Percentiles rank a stretch among this genome's conserved stretches.
Conservation (phyloP, 2,888 invertebrate species). For the Himalopsyche japonica region DNA sequence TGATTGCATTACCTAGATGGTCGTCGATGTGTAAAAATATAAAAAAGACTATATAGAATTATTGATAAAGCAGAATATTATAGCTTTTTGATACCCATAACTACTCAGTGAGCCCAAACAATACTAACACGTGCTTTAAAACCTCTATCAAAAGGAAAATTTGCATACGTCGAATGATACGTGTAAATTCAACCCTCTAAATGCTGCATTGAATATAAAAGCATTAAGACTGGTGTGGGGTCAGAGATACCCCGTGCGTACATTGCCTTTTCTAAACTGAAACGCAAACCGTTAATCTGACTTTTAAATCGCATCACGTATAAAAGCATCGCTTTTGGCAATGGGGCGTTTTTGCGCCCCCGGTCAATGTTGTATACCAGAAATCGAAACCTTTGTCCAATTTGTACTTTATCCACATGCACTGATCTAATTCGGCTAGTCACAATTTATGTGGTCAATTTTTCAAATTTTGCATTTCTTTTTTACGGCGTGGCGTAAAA, state of each 20-base stretch:
- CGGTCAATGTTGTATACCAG: neutral
- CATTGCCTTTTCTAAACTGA: neutral
- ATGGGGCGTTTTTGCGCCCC: neutral
- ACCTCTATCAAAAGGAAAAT: neutral
- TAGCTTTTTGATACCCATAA: no score
- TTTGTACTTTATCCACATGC: neutral
- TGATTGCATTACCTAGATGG: no score
- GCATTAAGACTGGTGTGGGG: neutral
- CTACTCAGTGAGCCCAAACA: neutral
- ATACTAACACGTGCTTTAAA: neutral
- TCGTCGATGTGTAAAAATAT: no score
- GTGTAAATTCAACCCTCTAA: neutral
- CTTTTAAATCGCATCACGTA: slow-evolving; percentile 35
- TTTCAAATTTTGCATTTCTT: neutral
- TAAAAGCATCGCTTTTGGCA: slow-evolving; percentile 2
- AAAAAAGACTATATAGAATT: no score
- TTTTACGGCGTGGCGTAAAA: neutral
- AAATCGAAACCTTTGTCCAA: slow-evolving; percentile 1
- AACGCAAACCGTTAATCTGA: slow-evolving; percentile 25
- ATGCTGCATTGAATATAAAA: slow-evolving; percentile 6
- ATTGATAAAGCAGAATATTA: no score
- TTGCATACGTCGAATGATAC: slow-evolving; percentile 5
- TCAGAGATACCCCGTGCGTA: neutral
- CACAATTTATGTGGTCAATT: neutral
- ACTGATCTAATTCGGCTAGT: neutral